Base-by-base conservation (phyloP, 2,113 vertebrate species). In the Saguinus midas region DNA sequence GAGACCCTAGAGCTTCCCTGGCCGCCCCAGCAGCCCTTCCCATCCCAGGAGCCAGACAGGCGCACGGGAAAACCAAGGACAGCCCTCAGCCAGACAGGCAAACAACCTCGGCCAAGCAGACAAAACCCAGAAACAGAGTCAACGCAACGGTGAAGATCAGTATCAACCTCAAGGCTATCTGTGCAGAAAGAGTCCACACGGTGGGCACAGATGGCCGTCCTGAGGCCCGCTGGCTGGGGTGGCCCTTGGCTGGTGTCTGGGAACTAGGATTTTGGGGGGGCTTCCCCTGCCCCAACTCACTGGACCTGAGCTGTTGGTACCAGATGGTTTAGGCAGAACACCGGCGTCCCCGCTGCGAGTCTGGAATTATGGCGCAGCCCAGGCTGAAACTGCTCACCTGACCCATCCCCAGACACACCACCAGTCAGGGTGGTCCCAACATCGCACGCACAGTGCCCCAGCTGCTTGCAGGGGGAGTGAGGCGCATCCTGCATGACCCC, bases 151-250 rank as follows among this genome's bases (percentile, higher is more conserved):
- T 13, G 45, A 40, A 70, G 55, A 25, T 6, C 35, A 21, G 27
- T 29, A 13, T 32, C 61, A 58, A 29, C 20, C 21, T 32, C 21
- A 16, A 45, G 4, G 52, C 6, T 9, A 20, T 61, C 73, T 7
- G 32, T 37, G 29, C 40, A n/a, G 73, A 8, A 32, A 27, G 4
- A 12, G 27, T 48, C 75, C 13, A 45, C 7, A 29, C 14, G 20
- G 64, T 23, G 20, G 23, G 66, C 32, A 0, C 9, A 43, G 40
- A 48, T 1, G 0, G 9, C 14, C 1, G 0, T 29, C 32, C 79
- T 12, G 37, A 17, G 48, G 50, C 79, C 43, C 1, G 8, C 25
- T 20, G 43, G 18, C 20, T 1, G 13, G 40, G 66, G 13, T 35
- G 29, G 32, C 66, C 66, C 66, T 68, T 35, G 43, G 18, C 20